These are phyloP conservation scores for Orchesella flavescens DNA, from an alignment of 2,888 invertebrate species.

Conservation along the genomic window DNA sequence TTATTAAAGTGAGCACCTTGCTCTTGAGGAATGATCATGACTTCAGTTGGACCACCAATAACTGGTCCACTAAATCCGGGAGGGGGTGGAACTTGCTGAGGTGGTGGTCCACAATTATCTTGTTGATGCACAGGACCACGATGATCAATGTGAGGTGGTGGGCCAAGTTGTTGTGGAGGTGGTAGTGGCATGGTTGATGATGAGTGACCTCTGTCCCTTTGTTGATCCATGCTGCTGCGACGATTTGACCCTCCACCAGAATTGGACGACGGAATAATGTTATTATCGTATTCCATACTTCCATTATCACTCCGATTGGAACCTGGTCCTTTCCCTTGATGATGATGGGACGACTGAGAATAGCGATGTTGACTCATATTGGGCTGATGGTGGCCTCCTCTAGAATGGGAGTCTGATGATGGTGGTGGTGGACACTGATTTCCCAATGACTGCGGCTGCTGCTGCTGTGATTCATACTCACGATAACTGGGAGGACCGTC, in stretches of 20 bases:
- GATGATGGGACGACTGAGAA: not conserved
- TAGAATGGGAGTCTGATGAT: not conserved
- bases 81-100: not conserved
- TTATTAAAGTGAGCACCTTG: not conserved
- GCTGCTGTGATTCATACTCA: slow-evolving; percentile 1
- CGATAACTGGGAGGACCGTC: slow-evolving; percentile 28
- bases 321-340: not conserved
- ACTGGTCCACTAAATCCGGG: not conserved
- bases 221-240: no score
- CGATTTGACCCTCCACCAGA: no score
- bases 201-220: no score
- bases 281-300: not conserved
- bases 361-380: not conserved
- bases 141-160: not conserved
- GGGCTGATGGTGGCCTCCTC: not conserved
- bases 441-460: not conserved
- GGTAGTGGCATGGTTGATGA: not conserved
- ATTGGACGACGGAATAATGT: no score
- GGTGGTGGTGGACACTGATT: slow-evolving; percentile 13
- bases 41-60: not conserved
- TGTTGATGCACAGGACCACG: not conserved
- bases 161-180: not conserved
- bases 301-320: not conserved
- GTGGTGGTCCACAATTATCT: not conserved
- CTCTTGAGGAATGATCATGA: not conserved